phyloP scores from a whole-genome alignment of 2,797 vertebrate genomes.

The Taenioides sp. region DNA sequence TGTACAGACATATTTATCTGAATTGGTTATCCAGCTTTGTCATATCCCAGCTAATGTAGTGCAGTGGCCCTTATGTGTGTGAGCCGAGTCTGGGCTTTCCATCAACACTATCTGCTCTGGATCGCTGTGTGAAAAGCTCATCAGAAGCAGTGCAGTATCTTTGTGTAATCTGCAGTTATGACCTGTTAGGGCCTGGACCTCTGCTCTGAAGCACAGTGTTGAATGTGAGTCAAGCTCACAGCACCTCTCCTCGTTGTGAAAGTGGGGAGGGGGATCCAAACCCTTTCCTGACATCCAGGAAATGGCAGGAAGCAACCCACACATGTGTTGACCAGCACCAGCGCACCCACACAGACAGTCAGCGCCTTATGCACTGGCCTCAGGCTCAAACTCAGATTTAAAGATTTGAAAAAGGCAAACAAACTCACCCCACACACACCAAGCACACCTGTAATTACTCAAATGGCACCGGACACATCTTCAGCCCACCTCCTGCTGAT shows the following conservation, averaged over 20 bases:
- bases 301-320: conserved; percentile 39
- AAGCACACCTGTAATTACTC: conserved; percentile 29
- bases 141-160: conserved; percentile 46
- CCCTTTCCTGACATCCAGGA: conserved; percentile 43
- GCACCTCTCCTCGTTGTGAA: conserved; percentile 33
- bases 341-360: conserved; percentile 35
- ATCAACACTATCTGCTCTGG: conserved; percentile 52
- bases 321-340: conserved; percentile 20
- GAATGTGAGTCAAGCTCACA: conserved; percentile 54
- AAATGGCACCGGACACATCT: conserved; percentile 38
- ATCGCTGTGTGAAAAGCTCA: conserved; percentile 50
- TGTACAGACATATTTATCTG: conserved; percentile 37
- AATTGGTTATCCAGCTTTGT: conserved; percentile 47
- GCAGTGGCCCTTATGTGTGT: conserved; percentile 41
- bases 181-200: conserved; percentile 68
- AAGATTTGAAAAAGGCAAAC: conserved; percentile 63
- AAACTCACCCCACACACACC: conserved; percentile 59
- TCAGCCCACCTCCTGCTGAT: conserved; percentile 46
- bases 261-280: conserved; percentile 14
- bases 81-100: conserved; percentile 47
- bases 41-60: conserved; percentile 47
- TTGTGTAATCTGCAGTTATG: conserved; percentile 56
- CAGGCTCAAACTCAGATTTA: conserved; percentile 52
- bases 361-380: conserved; percentile 48
- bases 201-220: conserved; percentile 38